phyloP scores from a whole-genome alignment of 2,113 vertebrate species.

The Lagopus leucura region DNA sequence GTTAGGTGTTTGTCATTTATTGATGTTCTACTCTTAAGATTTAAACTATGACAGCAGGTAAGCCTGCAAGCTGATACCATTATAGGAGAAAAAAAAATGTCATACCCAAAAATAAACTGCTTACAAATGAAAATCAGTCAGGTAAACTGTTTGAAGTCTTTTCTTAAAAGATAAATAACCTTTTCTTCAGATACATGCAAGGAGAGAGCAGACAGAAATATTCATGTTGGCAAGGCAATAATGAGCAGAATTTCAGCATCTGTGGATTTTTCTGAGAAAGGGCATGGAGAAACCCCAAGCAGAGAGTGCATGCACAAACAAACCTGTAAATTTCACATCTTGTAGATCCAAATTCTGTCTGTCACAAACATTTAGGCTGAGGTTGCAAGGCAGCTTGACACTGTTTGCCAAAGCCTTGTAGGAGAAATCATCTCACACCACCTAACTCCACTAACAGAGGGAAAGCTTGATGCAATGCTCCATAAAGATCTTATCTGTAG shows the following conservation, averaged over 20 bases:
- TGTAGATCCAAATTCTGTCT: not conserved
- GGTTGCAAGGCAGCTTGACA: not conserved
- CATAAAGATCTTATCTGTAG: not conserved
- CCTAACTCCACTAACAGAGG: rapidly evolving
- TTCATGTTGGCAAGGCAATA: not conserved
- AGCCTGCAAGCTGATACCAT: not conserved
- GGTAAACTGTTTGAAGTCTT: not conserved
- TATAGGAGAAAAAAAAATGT: not conserved
- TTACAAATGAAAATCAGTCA: not conserved
- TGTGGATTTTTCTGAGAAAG: not conserved
- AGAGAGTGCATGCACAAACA: rapidly evolving
- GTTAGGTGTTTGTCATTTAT: not conserved
- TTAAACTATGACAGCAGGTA: not conserved
- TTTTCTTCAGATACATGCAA: not conserved
- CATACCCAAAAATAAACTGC: not conserved
- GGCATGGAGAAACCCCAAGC: not conserved
- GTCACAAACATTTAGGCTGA: not conserved
- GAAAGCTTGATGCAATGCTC: not conserved
- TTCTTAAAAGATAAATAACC: not conserved
- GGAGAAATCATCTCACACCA: not conserved
- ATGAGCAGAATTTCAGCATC: not conserved
- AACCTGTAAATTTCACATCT: not conserved
- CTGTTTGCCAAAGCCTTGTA: not conserved
- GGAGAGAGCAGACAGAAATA: not conserved
- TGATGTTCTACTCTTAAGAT: not conserved